A percentile compares a stretch with the other conserved stretches of the same genome.
Conservation (phyloP, 2,888 invertebrate genomes). For the Acrocyrtus sp. region DNA sequence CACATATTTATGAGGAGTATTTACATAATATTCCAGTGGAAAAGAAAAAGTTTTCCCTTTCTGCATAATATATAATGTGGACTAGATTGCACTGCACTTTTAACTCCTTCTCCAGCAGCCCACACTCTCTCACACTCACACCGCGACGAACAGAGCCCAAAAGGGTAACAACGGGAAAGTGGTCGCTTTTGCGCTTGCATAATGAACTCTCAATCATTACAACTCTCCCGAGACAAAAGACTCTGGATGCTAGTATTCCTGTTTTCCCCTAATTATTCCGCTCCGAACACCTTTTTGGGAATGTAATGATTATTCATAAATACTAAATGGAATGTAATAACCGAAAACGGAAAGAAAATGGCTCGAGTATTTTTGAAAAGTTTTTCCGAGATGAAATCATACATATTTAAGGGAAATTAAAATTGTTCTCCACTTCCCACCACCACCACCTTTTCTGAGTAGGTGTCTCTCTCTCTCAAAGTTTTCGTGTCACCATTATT, state of each 20-base stretch:
- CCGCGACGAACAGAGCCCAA: neutral
- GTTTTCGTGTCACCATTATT: neutral
- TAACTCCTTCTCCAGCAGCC: neutral
- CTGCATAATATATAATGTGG: too few species aligned
- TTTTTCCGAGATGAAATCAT: too few species aligned
- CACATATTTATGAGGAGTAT: too few species aligned
- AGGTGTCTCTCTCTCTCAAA: neutral
- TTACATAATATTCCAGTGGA: too few species aligned
- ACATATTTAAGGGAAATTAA: too few species aligned
- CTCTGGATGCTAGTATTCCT: neutral
- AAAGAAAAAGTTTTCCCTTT: too few species aligned
- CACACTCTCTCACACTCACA: neutral
- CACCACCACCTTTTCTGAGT: too few species aligned
- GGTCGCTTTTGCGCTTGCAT: too few species aligned
- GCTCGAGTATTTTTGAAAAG: neutral
- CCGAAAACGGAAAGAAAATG: neutral
- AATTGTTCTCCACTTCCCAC: too few species aligned
- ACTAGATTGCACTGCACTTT: too few species aligned
- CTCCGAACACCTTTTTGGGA: neutral
- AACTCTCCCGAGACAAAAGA: neutral
- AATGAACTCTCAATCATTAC: slow-evolving; percentile 2
- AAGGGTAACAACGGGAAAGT: neutral
- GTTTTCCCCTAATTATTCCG: neutral
- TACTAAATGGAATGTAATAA: neutral
- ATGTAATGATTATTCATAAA: neutral